Conservation (phyloP, 1,140 invertebrate genomes). For the Rhopalosiphum padi region DNA sequence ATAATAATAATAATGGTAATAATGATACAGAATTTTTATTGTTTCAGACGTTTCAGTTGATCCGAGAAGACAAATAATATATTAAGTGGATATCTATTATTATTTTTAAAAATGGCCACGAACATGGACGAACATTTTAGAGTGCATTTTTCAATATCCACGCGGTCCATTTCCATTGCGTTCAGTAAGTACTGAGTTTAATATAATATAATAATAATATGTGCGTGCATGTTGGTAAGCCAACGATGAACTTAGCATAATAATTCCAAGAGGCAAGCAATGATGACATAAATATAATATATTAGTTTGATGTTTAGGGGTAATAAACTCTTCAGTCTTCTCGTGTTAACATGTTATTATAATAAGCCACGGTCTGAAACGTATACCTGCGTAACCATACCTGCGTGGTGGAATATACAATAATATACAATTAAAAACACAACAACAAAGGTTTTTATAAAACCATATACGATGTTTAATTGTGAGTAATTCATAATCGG, state of each 20-base stretch:
- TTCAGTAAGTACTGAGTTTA: not conserved
- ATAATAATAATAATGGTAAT: not conserved
- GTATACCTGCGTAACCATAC: not conserved
- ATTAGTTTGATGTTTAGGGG: not conserved
- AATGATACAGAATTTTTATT: not conserved
- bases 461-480: not conserved
- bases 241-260: not conserved
- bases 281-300: not conserved
- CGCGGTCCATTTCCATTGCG: conserved; percentile 16
- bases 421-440: not conserved
- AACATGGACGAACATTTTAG: conserved; percentile 7
- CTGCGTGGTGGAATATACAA: not conserved
- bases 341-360: not conserved
- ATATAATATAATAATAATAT: not conserved
- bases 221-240: not conserved
- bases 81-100: not conserved
- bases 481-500: not conserved
- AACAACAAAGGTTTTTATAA: not conserved
- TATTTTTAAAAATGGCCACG: not conserved
- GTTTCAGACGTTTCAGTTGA: not conserved
- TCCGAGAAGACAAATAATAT: not conserved
- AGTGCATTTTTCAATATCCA: not conserved
- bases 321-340: not conserved
- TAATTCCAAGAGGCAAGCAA: not conserved
- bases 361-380: not conserved